Evolutionary conservation across 1,140 invertebrate genomes (phyloP), one percentile per base, ranked within the genome.

Genomic region (Nasonia longicornis): DNA sequence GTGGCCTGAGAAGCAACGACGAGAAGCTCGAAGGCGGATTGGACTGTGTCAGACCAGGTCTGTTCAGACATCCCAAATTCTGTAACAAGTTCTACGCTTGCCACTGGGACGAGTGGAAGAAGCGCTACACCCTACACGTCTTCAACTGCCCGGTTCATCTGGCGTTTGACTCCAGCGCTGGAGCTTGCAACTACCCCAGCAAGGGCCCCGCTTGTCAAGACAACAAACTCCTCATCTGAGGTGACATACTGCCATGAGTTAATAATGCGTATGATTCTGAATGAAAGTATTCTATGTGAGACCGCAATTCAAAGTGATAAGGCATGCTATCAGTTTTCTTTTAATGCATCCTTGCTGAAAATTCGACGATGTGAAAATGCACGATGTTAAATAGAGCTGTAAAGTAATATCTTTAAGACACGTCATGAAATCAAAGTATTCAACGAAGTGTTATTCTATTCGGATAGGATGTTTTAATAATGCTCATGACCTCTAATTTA

Each of bases 41-140:
- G 6, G 93, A 95, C 38, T 97, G 96, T 86, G 93, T 95, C 81
- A 91, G 95, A 85, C 92, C 95, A 8, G 96, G 96, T 85, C 91
- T 97, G 0, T 97, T 97, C 91, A 92, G 95, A 86, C 95, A 96
- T 87, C 96, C 96, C 0, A 94, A 94, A 77, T 93, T 95, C 80
- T 96, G 96, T 86, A 95, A 96, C 85, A 96, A 96, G 86, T 97
- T 96, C 91, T 97, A 96, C 85, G 93, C 95, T 48, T 97, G 96
- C 87, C 93, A 95, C 86, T 97, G 95, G 95, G 96, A 97, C 86
- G 93, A 94, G 81, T 95, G 93, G 89, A 95, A 96, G 83, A 94
- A 96, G 82, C 93, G 93, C 83, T 97, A 94, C 87, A 96, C 95
- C 7, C 91, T 96, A 7, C 94, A 96, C 84, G 92, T 95, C 2